Percentiles rank a stretch among this genome's conserved stretches.
These are phyloP conservation scores for Clivina fossor DNA, from an alignment of 2,888 invertebrate genomes.

Conservation along the genomic window DNA sequence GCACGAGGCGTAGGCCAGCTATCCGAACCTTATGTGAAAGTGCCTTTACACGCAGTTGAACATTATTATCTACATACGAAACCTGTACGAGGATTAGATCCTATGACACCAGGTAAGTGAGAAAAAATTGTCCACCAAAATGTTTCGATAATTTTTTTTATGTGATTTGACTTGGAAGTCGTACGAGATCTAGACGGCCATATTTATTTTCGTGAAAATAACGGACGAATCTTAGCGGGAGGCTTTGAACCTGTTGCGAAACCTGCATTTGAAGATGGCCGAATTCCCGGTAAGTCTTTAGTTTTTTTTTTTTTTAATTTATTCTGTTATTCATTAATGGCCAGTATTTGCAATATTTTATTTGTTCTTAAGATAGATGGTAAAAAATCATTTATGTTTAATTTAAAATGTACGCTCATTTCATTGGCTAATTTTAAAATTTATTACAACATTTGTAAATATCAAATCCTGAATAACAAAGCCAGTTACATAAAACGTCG, in stretches of 20 bases:
- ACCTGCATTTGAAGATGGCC: conserved; percentile 81
- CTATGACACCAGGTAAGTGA: conserved; percentile 74
- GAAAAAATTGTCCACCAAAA: not conserved
- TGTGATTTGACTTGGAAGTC: conserved; percentile 55
- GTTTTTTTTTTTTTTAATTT: too few species aligned
- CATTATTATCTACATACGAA: conserved; percentile 92
- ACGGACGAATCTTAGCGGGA: conserved; percentile 83
- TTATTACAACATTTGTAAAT: too few species aligned
- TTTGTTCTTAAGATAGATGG: too few species aligned
- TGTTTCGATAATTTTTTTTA: not conserved
- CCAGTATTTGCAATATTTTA: too few species aligned
- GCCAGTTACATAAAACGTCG: too few species aligned
- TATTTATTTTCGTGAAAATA: conserved; percentile 82
- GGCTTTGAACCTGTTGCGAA: conserved; percentile 92
- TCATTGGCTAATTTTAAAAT: too few species aligned
- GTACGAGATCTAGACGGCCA: conserved; percentile 86
- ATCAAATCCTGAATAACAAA: too few species aligned
- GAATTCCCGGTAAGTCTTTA: conserved; percentile 60
- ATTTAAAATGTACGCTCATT: too few species aligned
- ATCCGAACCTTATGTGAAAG: conserved; percentile 82
- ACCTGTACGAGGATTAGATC: conserved; percentile 71
- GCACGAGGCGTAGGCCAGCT: conserved; percentile 85
- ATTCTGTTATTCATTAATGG: not conserved
- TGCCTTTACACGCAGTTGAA: conserved; percentile 88
- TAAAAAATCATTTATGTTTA: too few species aligned